Percentiles rank a stretch among this genome's conserved stretches.
phyloP scores from a whole-genome alignment of 2,113 vertebrate genomes.

The Pituophis catenifer region DNA sequence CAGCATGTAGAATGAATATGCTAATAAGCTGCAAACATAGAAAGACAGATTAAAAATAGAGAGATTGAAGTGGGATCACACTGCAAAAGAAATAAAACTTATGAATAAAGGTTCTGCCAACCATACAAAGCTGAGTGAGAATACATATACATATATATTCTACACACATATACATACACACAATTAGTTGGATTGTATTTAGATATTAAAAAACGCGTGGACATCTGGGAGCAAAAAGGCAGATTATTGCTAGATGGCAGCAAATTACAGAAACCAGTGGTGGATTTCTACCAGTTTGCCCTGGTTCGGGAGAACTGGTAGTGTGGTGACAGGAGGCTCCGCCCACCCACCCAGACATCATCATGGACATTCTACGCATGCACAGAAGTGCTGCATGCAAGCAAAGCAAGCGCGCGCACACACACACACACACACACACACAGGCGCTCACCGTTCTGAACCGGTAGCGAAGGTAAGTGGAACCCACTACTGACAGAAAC shows the following conservation, averaged over 20 bases:
- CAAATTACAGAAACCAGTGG: not conserved
- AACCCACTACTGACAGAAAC: not conserved
- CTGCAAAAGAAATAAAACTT: slow-evolving; percentile 8
- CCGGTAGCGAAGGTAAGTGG: too few species aligned
- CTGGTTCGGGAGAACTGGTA: too few species aligned
- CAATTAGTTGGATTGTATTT: not conserved
- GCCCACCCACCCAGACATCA: too few species aligned
- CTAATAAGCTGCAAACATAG: slow-evolving; percentile 5
- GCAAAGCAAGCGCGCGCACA: too few species aligned
- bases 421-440: too few species aligned
- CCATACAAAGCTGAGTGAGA: not conserved
- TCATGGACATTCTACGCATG: too few species aligned
- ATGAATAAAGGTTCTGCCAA: not conserved
- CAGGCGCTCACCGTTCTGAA: too few species aligned
- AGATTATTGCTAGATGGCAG: not conserved
- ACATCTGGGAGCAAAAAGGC: not conserved
- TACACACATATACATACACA: not conserved
- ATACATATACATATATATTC: not conserved
- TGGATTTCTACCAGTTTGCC: too few species aligned
- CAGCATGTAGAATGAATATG: slow-evolving; percentile 48
- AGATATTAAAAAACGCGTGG: not conserved
- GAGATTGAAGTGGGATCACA: slow-evolving; percentile 4
- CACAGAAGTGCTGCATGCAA: too few species aligned
- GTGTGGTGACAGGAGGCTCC: too few species aligned
- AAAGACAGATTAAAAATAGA: not conserved